A percentile compares a stretch with the other conserved stretches of the same genome.
These are phyloP conservation scores for Batillaria attramentaria DNA, from an alignment of 1,140 invertebrate species.

Conservation along the genomic window DNA sequence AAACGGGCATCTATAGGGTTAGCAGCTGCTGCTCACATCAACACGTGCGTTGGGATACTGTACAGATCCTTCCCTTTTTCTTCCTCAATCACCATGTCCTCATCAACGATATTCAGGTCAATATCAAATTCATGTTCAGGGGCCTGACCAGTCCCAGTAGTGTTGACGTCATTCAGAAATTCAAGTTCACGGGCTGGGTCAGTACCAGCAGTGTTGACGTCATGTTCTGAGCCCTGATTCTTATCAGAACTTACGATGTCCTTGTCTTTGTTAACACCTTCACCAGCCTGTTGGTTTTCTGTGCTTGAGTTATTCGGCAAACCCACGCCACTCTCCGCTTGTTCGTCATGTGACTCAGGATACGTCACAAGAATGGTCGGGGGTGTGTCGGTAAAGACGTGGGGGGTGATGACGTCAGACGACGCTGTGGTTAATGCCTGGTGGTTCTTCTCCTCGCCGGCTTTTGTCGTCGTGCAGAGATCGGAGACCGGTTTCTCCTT, in stretches of 20 bases:
- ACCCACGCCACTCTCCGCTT: neutral
- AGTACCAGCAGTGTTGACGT: too few relatives aligned
- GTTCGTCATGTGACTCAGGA: neutral
- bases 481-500: too few relatives aligned
- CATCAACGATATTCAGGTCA: neutral
- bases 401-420: too few relatives aligned
- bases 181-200: too few relatives aligned
- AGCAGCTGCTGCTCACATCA: neutral
- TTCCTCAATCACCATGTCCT: neutral
- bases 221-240: too few relatives aligned
- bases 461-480: too few relatives aligned
- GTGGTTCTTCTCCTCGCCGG: too few relatives aligned
- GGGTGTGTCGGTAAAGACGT: neutral
- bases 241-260: too few relatives aligned
- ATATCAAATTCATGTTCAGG: too few relatives aligned
- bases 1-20: too few relatives aligned
- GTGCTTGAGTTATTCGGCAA: too few relatives aligned
- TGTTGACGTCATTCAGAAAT: slow-evolving; percentile 1
- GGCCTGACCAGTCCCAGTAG: neutral
- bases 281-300: neutral
- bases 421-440: too few relatives aligned
- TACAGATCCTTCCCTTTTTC: neutral
- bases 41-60: neutral
- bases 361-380: neutral
- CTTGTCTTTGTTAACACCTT: neutral